Evolutionary conservation across 2,113 vertebrate species (phyloP).

Genomic region (Crotophaga sulcirostris): DNA sequence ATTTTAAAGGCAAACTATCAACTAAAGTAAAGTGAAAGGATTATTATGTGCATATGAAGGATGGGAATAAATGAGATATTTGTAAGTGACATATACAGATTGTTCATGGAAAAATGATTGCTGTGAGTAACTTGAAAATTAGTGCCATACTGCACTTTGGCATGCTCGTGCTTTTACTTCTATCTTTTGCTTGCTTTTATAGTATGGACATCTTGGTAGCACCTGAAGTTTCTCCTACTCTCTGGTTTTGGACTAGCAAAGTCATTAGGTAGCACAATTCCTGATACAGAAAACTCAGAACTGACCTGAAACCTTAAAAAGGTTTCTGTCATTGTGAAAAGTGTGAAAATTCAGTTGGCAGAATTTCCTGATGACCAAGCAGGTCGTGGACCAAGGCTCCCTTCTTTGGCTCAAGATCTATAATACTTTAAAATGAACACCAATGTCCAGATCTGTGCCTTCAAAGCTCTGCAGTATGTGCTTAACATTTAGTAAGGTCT

Average conservation of each 20-base stretch:
- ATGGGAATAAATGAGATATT: constrained; percentile 59
- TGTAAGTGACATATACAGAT: constrained; percentile 62
- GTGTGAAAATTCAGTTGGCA: neutral
- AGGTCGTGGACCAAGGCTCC: neutral
- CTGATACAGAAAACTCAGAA: neutral
- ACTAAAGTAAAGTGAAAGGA: constrained; percentile 43
- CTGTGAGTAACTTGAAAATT: constrained; percentile 62
- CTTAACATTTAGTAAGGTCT: neutral
- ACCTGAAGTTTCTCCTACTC: neutral
- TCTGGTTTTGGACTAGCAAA: neutral
- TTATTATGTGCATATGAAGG: constrained; percentile 59
- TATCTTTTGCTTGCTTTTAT: neutral
- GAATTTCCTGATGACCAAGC: neutral
- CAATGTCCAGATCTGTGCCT: neutral
- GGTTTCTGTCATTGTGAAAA: neutral
- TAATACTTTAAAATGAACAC: neutral
- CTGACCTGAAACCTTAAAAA: neutral
- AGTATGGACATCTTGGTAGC: neutral
- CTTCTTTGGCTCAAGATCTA: neutral
- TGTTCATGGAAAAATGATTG: constrained; percentile 50
- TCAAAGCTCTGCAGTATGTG: neutral
- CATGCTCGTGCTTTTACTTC: constrained; percentile 16
- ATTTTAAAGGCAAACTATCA: constrained; percentile 64
- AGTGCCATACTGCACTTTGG: neutral
- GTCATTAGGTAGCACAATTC: neutral